These are phyloP conservation scores for Acleris literana DNA, from an alignment of 2,888 invertebrate species.

Conservation along the genomic window DNA sequence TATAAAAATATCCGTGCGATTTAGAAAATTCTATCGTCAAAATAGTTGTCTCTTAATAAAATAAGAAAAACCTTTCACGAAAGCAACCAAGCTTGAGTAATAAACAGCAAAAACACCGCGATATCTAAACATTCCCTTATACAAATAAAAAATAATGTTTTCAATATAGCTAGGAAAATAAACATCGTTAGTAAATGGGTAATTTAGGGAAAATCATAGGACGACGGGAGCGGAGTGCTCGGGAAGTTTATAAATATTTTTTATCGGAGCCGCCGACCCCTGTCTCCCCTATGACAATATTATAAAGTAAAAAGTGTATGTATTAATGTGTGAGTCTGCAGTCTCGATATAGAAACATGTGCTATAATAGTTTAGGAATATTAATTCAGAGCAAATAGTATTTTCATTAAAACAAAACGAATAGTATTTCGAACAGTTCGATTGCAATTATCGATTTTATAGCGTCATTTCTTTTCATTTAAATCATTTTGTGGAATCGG, in stretches of 20 bases:
- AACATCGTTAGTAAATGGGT: slow-evolving; percentile 44
- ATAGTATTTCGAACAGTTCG: too few relatives aligned
- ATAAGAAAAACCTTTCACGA: too few relatives aligned
- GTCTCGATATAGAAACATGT: not conserved
- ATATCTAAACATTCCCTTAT: slow-evolving; percentile 18
- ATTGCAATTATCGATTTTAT: too few relatives aligned
- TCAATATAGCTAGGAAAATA: slow-evolving; percentile 30
- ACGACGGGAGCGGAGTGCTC: slow-evolving; percentile 57
- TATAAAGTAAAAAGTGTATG: slow-evolving; percentile 36
- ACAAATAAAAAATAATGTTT: slow-evolving; percentile 31
- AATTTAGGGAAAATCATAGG: slow-evolving; percentile 69
- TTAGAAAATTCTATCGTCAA: too few relatives aligned
- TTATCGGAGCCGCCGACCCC: slow-evolving; percentile 51
- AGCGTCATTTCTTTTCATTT: too few relatives aligned
- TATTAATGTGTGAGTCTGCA: slow-evolving; percentile 20
- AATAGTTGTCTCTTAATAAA: too few relatives aligned
- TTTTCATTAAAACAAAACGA: too few relatives aligned
- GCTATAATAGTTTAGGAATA: too few relatives aligned
- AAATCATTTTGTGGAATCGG: too few relatives aligned
- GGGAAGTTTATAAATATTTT: slow-evolving; percentile 62
- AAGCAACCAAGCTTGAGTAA: not conserved
- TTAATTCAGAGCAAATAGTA: too few relatives aligned
- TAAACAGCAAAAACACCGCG: slow-evolving; percentile 2
- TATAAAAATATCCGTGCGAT: too few relatives aligned
- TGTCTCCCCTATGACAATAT: slow-evolving; percentile 46